Evolutionary conservation across 2,888 invertebrate species (phyloP).

Genomic region (Agonopterix heracliana): DNA sequence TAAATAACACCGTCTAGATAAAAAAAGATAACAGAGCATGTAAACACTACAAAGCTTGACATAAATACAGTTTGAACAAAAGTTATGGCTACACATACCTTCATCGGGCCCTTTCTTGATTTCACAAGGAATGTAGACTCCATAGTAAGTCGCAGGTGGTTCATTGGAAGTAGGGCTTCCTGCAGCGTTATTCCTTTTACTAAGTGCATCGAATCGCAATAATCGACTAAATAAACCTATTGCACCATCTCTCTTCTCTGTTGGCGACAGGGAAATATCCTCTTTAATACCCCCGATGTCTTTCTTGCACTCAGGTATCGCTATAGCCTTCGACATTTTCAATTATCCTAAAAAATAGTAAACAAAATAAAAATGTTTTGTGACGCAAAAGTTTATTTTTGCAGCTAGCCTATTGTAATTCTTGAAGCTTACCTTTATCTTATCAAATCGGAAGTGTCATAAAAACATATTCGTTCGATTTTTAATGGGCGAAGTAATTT

Average conservation of each 20-base stretch:
- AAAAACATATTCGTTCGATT: constrained; percentile 45
- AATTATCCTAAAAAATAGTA: constrained; percentile 48
- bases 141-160: constrained; percentile 57
- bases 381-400: constrained; percentile 70
- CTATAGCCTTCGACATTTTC: constrained; percentile 63
- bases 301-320: constrained; percentile 59
- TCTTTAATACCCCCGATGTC: constrained; percentile 57
- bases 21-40: constrained; percentile 2
- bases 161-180: constrained; percentile 46
- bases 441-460: constrained; percentile 40
- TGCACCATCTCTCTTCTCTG: constrained; percentile 57
- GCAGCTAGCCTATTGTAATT: constrained; percentile 22
- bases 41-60: constrained; percentile 5
- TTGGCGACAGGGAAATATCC: constrained; percentile 53
- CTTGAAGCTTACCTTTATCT: constrained; percentile 31
- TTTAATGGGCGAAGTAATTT: constrained; percentile 6
- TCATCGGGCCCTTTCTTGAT: constrained; percentile 69
- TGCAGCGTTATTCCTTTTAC: constrained; percentile 38
- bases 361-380: constrained; percentile 64
- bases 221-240: constrained; percentile 58
- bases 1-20: constrained; percentile 5
- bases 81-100: constrained; percentile 37
- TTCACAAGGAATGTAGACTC: constrained; percentile 74
- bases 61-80: not conserved
- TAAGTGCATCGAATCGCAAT: constrained; percentile 51